Evolutionary conservation across 2,888 invertebrate genomes (phyloP).

Genomic region (Brenthis daphne): DNA sequence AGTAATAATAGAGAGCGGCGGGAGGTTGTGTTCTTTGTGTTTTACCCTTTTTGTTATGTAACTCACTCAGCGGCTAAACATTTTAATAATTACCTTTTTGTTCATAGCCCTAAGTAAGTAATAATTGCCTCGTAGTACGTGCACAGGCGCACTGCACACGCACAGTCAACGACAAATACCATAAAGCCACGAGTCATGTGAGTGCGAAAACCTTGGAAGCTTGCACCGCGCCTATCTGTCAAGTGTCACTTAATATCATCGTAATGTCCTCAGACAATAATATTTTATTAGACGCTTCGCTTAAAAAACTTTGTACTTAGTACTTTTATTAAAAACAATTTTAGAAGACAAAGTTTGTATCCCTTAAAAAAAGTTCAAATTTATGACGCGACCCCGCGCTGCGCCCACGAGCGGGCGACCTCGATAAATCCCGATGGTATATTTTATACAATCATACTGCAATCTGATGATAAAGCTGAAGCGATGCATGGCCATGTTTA

Average conservation of each 20-base stretch:
- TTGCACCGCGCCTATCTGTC: too few relatives aligned
- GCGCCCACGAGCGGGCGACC: not conserved
- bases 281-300: constrained; percentile 1
- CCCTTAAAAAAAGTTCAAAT: not conserved
- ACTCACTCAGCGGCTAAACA: too few relatives aligned
- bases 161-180: too few relatives aligned
- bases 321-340: not conserved
- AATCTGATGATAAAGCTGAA: not conserved
- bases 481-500: not conserved
- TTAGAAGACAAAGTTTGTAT: not conserved
- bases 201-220: too few relatives aligned
- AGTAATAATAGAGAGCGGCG: too few relatives aligned
- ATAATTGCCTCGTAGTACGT: too few relatives aligned
- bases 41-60: too few relatives aligned
- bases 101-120: too few relatives aligned
- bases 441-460: not conserved
- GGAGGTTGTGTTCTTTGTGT: too few relatives aligned
- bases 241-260: not conserved
- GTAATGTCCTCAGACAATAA: not conserved
- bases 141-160: too few relatives aligned
- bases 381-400: not conserved
- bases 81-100: too few relatives aligned
- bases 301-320: not conserved
- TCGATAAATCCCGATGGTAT: not conserved
- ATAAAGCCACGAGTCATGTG: too few relatives aligned